phyloP scores from a whole-genome alignment of 2,797 vertebrate species.

The Botia kubotai region DNA sequence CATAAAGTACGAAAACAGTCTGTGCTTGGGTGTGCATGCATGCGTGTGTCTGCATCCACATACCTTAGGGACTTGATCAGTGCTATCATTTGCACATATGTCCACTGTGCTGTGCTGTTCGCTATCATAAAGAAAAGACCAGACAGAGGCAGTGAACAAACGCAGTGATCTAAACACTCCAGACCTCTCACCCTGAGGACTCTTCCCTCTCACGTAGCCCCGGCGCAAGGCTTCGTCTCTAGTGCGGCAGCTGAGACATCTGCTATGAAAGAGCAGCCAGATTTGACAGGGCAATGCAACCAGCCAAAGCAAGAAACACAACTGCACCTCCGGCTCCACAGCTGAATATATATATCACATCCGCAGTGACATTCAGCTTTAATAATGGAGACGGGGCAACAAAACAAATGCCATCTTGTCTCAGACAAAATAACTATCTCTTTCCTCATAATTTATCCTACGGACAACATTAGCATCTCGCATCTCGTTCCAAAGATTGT shows the following conservation, averaged over 20 bases:
- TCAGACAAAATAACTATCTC: slow-evolving; percentile 29
- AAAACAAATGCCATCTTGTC: slow-evolving; percentile 56
- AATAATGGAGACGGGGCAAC: slow-evolving; percentile 52
- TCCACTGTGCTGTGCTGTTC: slow-evolving; percentile 62
- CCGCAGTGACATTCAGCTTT: slow-evolving; percentile 56
- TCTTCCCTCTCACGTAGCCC: slow-evolving; percentile 46
- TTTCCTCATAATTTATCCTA: slow-evolving; percentile 41
- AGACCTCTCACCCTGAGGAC: slow-evolving; percentile 28
- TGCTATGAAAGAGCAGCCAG: slow-evolving; percentile 45
- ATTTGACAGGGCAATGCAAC: slow-evolving; percentile 50
- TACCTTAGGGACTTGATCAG: slow-evolving; percentile 12
- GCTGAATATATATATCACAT: slow-evolving; percentile 56
- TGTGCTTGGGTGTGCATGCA: not conserved
- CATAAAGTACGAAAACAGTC: slow-evolving; percentile 10
- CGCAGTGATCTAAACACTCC: slow-evolving; percentile 36
- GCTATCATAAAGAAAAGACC: slow-evolving; percentile 46
- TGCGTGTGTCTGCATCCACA: not conserved
- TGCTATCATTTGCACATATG: slow-evolving; percentile 49
- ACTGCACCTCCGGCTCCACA: slow-evolving; percentile 38
- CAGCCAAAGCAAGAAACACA: slow-evolving; percentile 44
- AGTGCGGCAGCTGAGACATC: slow-evolving; percentile 51
- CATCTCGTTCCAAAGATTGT: slow-evolving; percentile 35
- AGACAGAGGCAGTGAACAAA: slow-evolving; percentile 35
- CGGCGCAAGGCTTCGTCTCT: slow-evolving; percentile 45
- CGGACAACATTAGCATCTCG: slow-evolving; percentile 29